Percentiles rank a stretch among this genome's conserved stretches.
Conservation (phyloP, 1,140 invertebrate genomes). For the Ceratosolen fusciceps region DNA sequence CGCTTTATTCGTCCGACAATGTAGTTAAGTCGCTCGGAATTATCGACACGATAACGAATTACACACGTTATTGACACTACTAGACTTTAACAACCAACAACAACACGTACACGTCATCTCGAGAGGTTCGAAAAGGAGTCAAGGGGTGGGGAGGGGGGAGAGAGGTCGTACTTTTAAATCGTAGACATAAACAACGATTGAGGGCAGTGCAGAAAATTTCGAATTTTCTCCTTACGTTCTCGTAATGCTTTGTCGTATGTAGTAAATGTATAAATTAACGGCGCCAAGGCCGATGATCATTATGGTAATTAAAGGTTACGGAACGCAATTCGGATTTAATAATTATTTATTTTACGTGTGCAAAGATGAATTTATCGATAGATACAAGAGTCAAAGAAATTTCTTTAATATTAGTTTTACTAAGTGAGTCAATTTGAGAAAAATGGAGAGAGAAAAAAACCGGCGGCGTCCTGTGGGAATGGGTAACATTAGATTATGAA, state of each 20-base stretch:
- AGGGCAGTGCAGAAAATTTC: slow-evolving; percentile 15
- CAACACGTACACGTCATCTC: slow-evolving; percentile 27
- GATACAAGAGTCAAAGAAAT: slow-evolving; percentile 38
- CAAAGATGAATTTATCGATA: slow-evolving; percentile 34
- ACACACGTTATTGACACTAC: slow-evolving; percentile 31
- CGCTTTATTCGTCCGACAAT: slow-evolving; percentile 11
- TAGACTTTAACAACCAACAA: slow-evolving; percentile 24
- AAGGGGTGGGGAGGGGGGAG: too few relatives aligned
- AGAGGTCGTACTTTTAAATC: slow-evolving; percentile 30
- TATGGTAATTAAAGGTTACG: slow-evolving; percentile 4
- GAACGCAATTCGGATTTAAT: slow-evolving; percentile 20
- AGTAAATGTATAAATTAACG: not conserved
- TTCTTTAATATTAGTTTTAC: slow-evolving; percentile 27
- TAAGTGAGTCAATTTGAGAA: slow-evolving; percentile 35
- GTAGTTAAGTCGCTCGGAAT: slow-evolving; percentile 19
- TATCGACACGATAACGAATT: slow-evolving; percentile 6
- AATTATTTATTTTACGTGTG: slow-evolving; percentile 7
- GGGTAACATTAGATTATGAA: slow-evolving; percentile 47
- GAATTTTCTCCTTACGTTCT: slow-evolving; percentile 12
- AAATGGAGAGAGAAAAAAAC: slow-evolving; percentile 11
- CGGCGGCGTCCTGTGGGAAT: slow-evolving; percentile 49
- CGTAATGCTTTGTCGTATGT: slow-evolving; percentile 25
- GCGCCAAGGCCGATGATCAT: slow-evolving; percentile 20
- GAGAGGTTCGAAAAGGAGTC: slow-evolving; percentile 9
- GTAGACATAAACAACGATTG: slow-evolving; percentile 25